These are phyloP conservation scores for Cryptoprocta ferox DNA, from an alignment of 2,797 vertebrate genomes.

Conservation along the genomic window DNA sequence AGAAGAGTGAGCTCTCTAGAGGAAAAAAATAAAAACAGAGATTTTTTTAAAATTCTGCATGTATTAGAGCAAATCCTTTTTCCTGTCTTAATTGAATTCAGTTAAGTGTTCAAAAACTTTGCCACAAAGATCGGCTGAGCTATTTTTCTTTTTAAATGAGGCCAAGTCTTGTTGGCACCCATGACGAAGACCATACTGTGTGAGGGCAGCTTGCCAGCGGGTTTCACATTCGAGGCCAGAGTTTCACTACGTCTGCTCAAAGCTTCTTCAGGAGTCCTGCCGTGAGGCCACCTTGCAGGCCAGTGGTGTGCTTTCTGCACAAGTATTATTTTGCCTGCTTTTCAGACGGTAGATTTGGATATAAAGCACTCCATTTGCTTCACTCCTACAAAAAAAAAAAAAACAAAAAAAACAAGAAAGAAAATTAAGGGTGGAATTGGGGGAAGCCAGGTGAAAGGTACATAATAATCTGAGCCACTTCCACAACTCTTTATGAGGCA, in stretches of 20 bases:
- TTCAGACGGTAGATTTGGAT: not conserved
- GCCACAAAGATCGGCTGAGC: constrained; percentile 38
- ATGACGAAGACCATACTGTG: not conserved
- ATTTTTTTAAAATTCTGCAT: not conserved
- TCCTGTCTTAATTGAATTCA: constrained; percentile 71
- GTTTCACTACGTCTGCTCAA: not conserved
- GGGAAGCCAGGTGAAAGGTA: not conserved
- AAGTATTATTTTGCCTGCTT: not conserved
- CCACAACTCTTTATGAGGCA: not conserved
- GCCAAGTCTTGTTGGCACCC: constrained; percentile 64
- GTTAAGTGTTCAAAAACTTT: constrained; percentile 48
- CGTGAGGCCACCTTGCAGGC: not conserved
- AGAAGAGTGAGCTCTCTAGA: constrained; percentile 47
- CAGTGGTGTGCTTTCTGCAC: too few relatives aligned
- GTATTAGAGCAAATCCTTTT: constrained; percentile 46
- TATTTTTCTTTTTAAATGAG: constrained; percentile 68
- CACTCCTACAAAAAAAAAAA: not conserved
- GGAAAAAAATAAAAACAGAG: constrained; percentile 22
- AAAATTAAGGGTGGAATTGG: not conserved
- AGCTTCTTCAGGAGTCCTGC: not conserved
- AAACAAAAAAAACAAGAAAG: not conserved
- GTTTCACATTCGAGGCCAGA: not conserved
- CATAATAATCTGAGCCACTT: not conserved
- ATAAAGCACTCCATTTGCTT: not conserved
- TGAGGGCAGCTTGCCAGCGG: constrained; percentile 47